A percentile compares a stretch with the other conserved stretches of the same genome.
Evolutionary conservation across 1,140 invertebrate genomes (phyloP).

Genomic region (Drosophila setifemur): DNA sequence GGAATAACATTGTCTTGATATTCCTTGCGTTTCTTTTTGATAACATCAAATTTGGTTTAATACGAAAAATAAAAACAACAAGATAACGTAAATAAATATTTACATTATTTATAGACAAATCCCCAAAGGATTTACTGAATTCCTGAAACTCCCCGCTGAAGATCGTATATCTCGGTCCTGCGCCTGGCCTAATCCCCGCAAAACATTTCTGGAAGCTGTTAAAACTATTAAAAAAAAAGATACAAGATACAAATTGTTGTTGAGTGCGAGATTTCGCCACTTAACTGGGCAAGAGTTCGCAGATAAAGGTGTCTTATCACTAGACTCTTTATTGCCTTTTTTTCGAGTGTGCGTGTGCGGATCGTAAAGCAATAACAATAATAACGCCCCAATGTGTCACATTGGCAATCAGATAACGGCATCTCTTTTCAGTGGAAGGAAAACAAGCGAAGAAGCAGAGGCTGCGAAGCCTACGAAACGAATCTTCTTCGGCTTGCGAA

Average conservation of each 20-base stretch:
- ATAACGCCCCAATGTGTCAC: conserved; percentile 49
- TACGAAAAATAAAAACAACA: no score
- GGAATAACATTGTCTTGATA: no score
- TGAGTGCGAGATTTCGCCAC: conserved; percentile 28
- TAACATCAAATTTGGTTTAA: no score
- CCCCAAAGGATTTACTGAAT: background rate
- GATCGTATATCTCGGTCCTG: background rate
- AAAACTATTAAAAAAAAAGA: conserved; percentile 16
- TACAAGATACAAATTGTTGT: background rate
- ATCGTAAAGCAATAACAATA: conserved; percentile 44
- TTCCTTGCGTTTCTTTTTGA: no score
- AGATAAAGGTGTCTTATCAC: conserved; percentile 18
- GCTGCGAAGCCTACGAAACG: background rate
- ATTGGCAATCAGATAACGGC: conserved; percentile 49
- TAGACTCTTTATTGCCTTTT: background rate
- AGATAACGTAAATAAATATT: no score
- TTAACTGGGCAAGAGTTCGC: background rate
- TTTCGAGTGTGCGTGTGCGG: conserved; percentile 44
- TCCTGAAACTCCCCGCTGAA: background rate
- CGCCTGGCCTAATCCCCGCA: background rate
- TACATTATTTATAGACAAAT: no score
- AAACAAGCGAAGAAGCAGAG: background rate
- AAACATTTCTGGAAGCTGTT: background rate
- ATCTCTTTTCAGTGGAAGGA: conserved; percentile 40
- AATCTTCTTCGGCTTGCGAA: background rate